Base-by-base conservation (phyloP, 1,140 invertebrate genomes). In the Coelopa frigida region DNA sequence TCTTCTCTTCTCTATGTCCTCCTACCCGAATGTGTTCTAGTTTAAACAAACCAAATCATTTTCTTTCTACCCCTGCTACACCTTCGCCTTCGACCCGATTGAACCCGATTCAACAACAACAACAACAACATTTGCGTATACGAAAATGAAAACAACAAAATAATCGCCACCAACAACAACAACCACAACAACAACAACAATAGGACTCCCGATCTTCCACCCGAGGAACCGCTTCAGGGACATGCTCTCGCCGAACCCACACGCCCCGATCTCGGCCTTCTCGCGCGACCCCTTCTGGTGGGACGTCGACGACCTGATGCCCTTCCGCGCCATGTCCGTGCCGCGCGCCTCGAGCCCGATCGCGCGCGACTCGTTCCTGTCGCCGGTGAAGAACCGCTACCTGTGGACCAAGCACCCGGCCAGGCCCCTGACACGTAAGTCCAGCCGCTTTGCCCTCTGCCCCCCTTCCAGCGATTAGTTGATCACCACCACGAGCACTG, bases 381-480 rank as follows among this genome's bases (percentile, higher is more conserved):
- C 86, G 55, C 87, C 87, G 39, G 78, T 90, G 62, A 89, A 89
- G 78, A 84, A 85, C 71, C 84, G 81, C 72, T 90, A 87, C 74
- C 77, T 90, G 55, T 90, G 87, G 87, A 83, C 83, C 67, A 82
- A 84, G 73, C 87, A 91, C 72, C 87, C 87, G 61, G 79, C 87
- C 70, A 84, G 88, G 74, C 85, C 89, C 68, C 85, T 87, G 71
- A 88, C 63, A 53, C 61, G 64, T 68, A 68, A 68, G 64, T 62
- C 40, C 27, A 6, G 37, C 15, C 40, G 14, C 27, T 38, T 18
- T 15, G 2, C 6, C 18, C 26, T 32, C 23, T 14, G 14, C 29
- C 14, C 29, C 29, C 29, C 11, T 12, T 2, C 29, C 3, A 11
- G 2, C 29, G 14, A 31, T 31, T 31, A 12, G 11, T 2, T 31